Evolutionary conservation across 2,888 invertebrate species (phyloP), one percentile per base, ranked within the genome.

Genomic region (Ectemnius cavifrons): DNA sequence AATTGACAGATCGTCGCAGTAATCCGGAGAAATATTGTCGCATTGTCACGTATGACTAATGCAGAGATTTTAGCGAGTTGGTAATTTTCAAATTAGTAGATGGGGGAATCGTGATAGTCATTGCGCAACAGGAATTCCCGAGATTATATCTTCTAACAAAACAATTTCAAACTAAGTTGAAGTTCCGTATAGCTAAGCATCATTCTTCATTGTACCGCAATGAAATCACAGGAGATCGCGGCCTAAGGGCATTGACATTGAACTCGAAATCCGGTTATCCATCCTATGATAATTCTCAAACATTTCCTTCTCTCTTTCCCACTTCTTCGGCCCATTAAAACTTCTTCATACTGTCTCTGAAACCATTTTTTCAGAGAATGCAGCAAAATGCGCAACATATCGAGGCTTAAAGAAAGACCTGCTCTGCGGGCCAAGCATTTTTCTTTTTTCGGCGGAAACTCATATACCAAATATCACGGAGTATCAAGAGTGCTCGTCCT

Each of bases 211-310:
- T n/a, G 52, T 14, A 52, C 14, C 52, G 52, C 52, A 52, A 52
- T 11, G 52, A 52, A 14, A 52, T 52, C 52, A 13, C 6, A 16
- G 14, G 13, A 52, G 14, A 5, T 52, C 5, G 14, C n/a, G n/a
- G 27, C 13, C 14, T 13, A 37, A 60, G 71, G 67, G 20, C 71
- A 71, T 62, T 71, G 71, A 67, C 71, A 67, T 71, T 71, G 67
- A 71, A 66, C 71, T 57, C 60, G 62, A 28, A 23, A 71, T 71
- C 67, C 67, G 71, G 67, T 71, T 61, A 16, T 13, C 11, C 16
- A 16, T 5, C 52, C n/a, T 28, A 27, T 28, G 60, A 60, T n/a
- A 2, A 52, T 5, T 1, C n/a, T 52, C 14, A 14, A 14, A 14
- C 52, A 52, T 37, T 37, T 8, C 11, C 11, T 37, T 37, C 11